Conservation (phyloP, 2,113 vertebrate genomes). For the Propithecus coquereli region DNA sequence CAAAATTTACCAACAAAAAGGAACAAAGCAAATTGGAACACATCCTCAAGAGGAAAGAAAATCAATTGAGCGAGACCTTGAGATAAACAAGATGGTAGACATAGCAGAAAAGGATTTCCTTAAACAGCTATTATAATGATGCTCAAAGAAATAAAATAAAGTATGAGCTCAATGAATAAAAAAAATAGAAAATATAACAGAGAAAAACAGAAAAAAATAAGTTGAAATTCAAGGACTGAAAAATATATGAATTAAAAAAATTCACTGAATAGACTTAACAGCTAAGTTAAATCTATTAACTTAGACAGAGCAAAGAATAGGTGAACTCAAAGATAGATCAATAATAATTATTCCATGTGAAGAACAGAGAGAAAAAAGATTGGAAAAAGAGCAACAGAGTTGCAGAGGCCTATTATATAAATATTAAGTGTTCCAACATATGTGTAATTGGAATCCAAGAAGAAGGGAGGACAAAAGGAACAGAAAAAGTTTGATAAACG, state of each 20-base stretch:
- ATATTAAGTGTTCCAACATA: neutral
- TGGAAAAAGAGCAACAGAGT: neutral
- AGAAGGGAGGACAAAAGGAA: neutral
- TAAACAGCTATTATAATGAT: neutral
- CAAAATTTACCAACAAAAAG: neutral
- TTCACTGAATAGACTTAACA: neutral
- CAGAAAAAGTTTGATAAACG: neutral
- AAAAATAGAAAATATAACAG: neutral
- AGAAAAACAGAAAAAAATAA: neutral
- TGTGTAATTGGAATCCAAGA: neutral
- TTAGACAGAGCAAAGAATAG: neutral
- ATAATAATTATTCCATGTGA: neutral
- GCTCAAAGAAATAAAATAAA: constrained; percentile 2
- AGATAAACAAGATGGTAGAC: neutral
- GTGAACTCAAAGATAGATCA: neutral
- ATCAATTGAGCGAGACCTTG: neutral
- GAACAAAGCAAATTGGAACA: neutral
- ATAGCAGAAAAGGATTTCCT: neutral
- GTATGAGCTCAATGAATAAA: neutral
- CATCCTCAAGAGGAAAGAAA: neutral
- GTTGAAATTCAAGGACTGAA: neutral
- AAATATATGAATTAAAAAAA: constrained; percentile 3
- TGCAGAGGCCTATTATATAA: neutral
- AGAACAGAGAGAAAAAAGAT: neutral
- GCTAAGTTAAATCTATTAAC: no score